These are phyloP conservation scores for Hybognathus amarus DNA, from an alignment of 2,797 vertebrate genomes.

Conservation along the genomic window DNA sequence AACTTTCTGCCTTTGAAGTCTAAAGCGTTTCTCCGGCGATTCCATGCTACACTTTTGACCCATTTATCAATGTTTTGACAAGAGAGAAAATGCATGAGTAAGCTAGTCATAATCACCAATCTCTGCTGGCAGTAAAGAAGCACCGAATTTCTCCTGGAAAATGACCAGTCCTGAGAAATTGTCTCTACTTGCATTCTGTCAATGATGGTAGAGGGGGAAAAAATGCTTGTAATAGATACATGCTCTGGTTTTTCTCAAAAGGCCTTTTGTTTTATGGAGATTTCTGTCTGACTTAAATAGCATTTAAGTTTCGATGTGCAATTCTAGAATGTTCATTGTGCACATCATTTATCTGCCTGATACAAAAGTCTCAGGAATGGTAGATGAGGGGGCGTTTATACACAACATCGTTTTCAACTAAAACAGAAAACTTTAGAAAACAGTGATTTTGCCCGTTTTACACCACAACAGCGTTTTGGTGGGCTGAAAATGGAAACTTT, in stretches of 20 bases:
- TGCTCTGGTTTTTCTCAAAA: slow-evolving; percentile 35
- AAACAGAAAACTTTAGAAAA: background rate
- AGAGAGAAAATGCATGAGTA: slow-evolving; percentile 35
- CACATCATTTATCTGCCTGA: slow-evolving; percentile 8
- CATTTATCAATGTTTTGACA: slow-evolving; percentile 60
- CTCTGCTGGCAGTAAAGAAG: slow-evolving; percentile 37
- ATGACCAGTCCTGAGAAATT: slow-evolving; percentile 30
- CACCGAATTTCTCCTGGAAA: slow-evolving; percentile 13
- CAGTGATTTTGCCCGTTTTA: background rate
- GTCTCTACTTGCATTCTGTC: slow-evolving; percentile 35
- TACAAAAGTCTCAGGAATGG: background rate
- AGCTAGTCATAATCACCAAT: slow-evolving; percentile 38
- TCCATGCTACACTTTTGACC: slow-evolving; percentile 35
- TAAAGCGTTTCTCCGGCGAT: slow-evolving; percentile 35
- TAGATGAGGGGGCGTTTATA: background rate
- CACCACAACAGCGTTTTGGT: background rate
- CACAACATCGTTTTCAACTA: background rate
- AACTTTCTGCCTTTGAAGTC: slow-evolving; percentile 45
- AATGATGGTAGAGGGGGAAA: slow-evolving; percentile 12
- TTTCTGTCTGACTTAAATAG: slow-evolving; percentile 24
- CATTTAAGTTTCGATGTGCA: slow-evolving; percentile 22
- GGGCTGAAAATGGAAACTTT: background rate
- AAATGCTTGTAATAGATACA: slow-evolving; percentile 44
- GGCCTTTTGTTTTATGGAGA: slow-evolving; percentile 34
- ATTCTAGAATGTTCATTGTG: background rate